phyloP scores from a whole-genome alignment of 2,797 vertebrate genomes.

The Huso huso region DNA sequence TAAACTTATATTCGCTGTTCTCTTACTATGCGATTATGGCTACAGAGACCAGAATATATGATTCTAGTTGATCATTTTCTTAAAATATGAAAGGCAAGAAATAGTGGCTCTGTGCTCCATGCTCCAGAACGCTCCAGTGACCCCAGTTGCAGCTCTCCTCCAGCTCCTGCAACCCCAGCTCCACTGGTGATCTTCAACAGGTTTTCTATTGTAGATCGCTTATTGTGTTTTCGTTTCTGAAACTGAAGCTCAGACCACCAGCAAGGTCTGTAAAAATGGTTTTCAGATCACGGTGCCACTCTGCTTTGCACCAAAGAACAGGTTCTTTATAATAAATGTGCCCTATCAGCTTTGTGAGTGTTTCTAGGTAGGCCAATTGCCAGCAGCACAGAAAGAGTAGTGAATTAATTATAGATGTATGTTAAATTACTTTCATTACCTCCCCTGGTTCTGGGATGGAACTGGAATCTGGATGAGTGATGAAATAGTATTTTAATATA shows the following conservation, averaged over 20 bases:
- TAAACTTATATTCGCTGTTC: too few relatives aligned
- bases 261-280: constrained; percentile 14
- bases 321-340: constrained; percentile 56
- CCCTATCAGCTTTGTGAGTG: constrained; percentile 63
- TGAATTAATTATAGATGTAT: constrained; percentile 94
- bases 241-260: constrained; percentile 27
- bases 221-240: neutral
- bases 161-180: too few relatives aligned
- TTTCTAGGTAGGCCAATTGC: constrained; percentile 49
- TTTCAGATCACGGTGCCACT: neutral
- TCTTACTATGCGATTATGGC: too few relatives aligned
- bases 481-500: constrained; percentile 51
- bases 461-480: constrained; percentile 67
- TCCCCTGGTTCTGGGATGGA: constrained; percentile 56
- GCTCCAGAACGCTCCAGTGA: too few relatives aligned
- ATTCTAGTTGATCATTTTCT: too few relatives aligned
- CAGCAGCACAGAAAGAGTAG: constrained; percentile 60
- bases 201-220: neutral
- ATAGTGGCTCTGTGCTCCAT: too few relatives aligned
- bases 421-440: constrained; percentile 94
- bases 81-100: too few relatives aligned
- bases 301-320: constrained; percentile 20
- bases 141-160: too few relatives aligned
- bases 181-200: too few relatives aligned
- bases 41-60: too few relatives aligned